Conservation (phyloP, 37 sponge, comb jelly and placozoan genomes). For the Spongia lamella region DNA sequence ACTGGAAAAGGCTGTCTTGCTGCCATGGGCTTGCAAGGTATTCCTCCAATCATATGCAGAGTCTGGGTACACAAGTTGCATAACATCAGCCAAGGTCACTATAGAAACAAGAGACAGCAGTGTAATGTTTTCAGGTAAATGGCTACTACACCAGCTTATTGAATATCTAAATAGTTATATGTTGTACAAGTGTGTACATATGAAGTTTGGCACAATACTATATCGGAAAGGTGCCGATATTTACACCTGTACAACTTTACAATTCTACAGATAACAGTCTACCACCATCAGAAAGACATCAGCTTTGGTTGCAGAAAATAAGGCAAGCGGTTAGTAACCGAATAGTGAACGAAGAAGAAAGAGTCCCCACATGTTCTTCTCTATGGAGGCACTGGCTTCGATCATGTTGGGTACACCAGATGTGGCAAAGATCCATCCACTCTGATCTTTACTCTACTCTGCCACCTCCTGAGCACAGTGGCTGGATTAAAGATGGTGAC, state of each 20-base stretch:
- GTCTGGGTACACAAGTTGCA: no score
- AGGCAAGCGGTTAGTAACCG: conserved; percentile 7
- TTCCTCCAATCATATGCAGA: neutral
- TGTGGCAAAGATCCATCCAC: conserved; percentile 22
- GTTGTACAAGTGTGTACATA: conserved; percentile 9
- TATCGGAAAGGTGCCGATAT: neutral
- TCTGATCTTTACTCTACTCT: neutral
- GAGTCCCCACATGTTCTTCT: conserved; percentile 21
- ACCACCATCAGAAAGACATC: conserved; percentile 1
- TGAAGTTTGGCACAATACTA: conserved; percentile 6
- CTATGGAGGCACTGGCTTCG: conserved; percentile 30
- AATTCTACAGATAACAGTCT: conserved; percentile 5
- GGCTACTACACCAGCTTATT: conserved; percentile 32
- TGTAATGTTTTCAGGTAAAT: neutral
- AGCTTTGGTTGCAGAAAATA: conserved; percentile 14
- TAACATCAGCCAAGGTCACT: no score
- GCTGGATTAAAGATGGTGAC: conserved; percentile 13
- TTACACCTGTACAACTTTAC: neutral
- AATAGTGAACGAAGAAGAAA: conserved; percentile 30
- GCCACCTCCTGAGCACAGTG: neutral
- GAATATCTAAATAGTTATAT: neutral
- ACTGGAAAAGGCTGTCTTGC: neutral
- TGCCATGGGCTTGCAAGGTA: neutral
- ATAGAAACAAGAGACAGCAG: conserved; percentile 2
- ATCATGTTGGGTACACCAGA: conserved; percentile 14